Base-by-base conservation (phyloP, 2,888 invertebrate species). In the Heliconius aoede region DNA sequence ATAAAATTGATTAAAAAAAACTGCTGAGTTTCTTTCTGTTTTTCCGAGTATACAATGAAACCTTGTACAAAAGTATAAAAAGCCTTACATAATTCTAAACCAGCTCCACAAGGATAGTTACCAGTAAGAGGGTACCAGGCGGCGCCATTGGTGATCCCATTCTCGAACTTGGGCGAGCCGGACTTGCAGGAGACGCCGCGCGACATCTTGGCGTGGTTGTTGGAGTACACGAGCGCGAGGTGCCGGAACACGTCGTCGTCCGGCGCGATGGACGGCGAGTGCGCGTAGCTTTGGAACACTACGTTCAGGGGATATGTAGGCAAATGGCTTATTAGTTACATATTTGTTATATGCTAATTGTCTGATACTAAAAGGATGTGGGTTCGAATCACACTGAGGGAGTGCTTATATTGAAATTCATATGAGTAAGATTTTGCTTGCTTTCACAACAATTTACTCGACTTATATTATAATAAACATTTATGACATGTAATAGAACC, bases 131-230 rank as follows among this genome's bases (percentile, higher is more conserved):
- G 97, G 89, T 98, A 98, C 98, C 98, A 98, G 75, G 97, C 97
- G 0, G 99, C 99, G 7, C 99, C 99, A 86, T 99, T 99, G 3
- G 98, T 98, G 82, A 98, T 98, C 15, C 99, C 99, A 88, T 98
- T 96, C 85, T 96, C 96, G 89, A 98, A 98, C 67, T 96, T 95
- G 9, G 96, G 96, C 61, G 92, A 92, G 13, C 97, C 96, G 15
- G 96, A 95, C 86, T 97, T 97, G 91, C 98, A 98, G 8, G 97
- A 97, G 8, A 97, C 96, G 11, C 98, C 98, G 55, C 96, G 95
- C 76, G 97, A 96, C 98, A 99, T 99, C 87, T 97, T 97, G 55
- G 96, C 97, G 90, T 99, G 98, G 88, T 97, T 97, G 82, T 96
- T 96, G 46, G 98, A 97, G 92, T 98, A 99, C 4, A 96, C 96